phyloP scores from a whole-genome alignment of 1,140 invertebrate genomes.

The Meloidogyne chitwoodi region DNA sequence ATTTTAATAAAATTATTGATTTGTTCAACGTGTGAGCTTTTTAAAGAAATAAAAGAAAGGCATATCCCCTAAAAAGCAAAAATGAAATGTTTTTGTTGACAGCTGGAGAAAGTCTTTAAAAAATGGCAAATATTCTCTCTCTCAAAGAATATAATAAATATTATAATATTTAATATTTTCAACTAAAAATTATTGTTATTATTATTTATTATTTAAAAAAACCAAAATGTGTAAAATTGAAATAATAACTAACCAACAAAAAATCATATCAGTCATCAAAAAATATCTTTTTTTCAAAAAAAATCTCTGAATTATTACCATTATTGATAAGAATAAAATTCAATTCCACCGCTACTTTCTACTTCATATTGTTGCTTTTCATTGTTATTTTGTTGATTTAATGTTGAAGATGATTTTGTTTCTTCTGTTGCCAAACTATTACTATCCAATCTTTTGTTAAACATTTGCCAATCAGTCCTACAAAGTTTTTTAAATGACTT shows the following conservation, averaged over 20 bases:
- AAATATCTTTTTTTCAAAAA: background rate
- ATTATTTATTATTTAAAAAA: background rate
- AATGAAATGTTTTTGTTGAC: background rate
- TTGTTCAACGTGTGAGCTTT: background rate
- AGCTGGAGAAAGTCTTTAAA: background rate
- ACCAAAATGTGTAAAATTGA: background rate
- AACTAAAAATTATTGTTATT: no score
- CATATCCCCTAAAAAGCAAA: background rate
- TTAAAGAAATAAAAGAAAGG: background rate
- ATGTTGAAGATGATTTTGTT: background rate
- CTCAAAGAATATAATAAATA: background rate
- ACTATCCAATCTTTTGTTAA: background rate
- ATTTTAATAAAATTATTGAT: background rate
- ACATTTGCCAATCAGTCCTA: background rate
- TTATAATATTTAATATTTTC: no score
- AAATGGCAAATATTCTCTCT: background rate
- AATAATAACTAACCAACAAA: background rate
- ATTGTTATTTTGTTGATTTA: background rate
- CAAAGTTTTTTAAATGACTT: no score
- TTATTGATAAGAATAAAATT: background rate
- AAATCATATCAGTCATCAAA: background rate
- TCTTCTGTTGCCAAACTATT: background rate
- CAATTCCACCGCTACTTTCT: background rate
- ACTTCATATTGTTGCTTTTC: background rate
- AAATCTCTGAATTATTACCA: background rate